phyloP scores from a whole-genome alignment of 2,888 invertebrate species.

The Trissonchulus sp. region DNA sequence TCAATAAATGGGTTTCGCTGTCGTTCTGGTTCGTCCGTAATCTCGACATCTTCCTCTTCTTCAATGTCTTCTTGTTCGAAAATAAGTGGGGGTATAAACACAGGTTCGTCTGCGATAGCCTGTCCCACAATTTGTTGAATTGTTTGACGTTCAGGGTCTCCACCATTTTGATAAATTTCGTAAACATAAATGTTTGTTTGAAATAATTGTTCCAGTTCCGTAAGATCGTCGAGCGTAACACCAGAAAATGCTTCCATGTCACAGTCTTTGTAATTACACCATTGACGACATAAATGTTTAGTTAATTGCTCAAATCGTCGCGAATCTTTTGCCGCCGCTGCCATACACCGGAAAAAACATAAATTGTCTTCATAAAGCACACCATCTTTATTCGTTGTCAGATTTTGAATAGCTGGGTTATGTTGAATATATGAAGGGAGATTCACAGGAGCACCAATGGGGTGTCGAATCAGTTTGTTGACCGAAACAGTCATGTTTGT shows the following conservation, averaged over 20 bases:
- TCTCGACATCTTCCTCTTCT: background rate
- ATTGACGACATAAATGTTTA: too few relatives aligned
- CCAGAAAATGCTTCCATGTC: too few relatives aligned
- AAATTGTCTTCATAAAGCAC: slow-evolving; percentile 5
- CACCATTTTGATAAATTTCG: background rate
- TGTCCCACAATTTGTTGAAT: background rate
- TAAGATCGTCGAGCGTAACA: background rate
- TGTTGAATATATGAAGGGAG: slow-evolving; percentile 8
- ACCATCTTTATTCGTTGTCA: background rate
- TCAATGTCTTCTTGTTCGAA: background rate
- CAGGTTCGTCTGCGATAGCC: too few relatives aligned
- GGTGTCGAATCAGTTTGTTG: slow-evolving; percentile 12
- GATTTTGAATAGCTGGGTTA: background rate
- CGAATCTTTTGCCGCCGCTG: too few relatives aligned
- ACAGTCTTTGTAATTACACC: too few relatives aligned
- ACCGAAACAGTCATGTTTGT: slow-evolving; percentile 2
- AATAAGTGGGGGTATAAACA: background rate
- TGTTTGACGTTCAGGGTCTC: background rate
- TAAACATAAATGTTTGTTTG: slow-evolving; percentile 1
- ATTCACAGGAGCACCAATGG: slow-evolving; percentile 19
- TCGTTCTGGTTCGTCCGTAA: background rate
- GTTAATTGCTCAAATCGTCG: too few relatives aligned
- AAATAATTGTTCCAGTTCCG: background rate
- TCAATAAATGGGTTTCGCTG: background rate
- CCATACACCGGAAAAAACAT: slow-evolving; percentile 17